Base-by-base conservation (phyloP, 2,113 vertebrate species). In the Pelobates fuscus region DNA sequence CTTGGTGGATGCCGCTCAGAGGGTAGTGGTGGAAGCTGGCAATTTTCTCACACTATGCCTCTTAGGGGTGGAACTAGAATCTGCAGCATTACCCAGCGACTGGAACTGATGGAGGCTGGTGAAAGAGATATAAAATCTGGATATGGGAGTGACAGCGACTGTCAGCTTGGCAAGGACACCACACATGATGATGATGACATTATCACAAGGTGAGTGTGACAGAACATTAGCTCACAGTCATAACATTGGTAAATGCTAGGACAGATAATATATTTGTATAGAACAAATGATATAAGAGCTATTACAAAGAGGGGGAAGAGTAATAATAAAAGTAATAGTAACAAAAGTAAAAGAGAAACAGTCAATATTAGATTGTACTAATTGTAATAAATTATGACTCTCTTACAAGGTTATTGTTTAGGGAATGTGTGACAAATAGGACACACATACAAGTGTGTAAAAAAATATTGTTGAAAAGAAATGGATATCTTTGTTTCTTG, bases 1-100 rank as follows among this genome's bases (percentile, higher is more conserved):
- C 94, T 95, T 0, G 94, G 93, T 2, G 96, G 93, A 0, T 97
- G 94, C 83, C 91, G 91, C 49, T 84, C 91, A 0, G 92, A 91
- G 77, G 89, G 90, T 46, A 81, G 86, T 0, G 90, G 89, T 0
- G 92, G 94, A 83, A 82, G 89, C 0, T 81, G 93, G 0, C 95
- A 93, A 81, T 99, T 94, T 74, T 84, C 93, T 0, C 95, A 95
- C 81, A 91, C 93, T 18, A 97, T 98, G 97, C 97, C 97, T 23
- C 92, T 97, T 75, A 92, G 95, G 32, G 87, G 91, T 67, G 89
- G 93, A 65, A 89, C 91, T 80, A 93, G 92, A 71, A 91, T 96
- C 80, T 77, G 65, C 73, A 93, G 91, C 86, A 95, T 94, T 87
- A 87, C 90, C 30, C 93, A 94, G 37, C 93, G 92, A 54, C 89